Evolutionary conservation across 2,113 vertebrate species (phyloP).

Genomic region (Eurypyga helias): DNA sequence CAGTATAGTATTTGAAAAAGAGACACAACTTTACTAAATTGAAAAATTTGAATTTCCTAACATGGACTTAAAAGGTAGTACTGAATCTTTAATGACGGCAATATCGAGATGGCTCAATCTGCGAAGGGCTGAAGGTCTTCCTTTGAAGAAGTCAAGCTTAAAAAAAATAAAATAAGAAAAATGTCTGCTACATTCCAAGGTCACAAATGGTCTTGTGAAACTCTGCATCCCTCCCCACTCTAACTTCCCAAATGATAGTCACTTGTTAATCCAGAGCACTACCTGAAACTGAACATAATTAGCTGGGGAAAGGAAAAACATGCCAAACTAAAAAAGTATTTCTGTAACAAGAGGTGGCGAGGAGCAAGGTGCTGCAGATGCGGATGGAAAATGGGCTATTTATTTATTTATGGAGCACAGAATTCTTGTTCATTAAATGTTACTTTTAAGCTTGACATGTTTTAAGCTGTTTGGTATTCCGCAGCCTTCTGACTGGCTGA

Average conservation of each 20-base stretch:
- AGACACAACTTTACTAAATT: constrained; percentile 41
- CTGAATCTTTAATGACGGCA: constrained; percentile 50
- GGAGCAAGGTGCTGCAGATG: background rate
- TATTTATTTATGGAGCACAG: background rate
- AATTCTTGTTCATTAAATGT: background rate
- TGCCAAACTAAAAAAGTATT: background rate
- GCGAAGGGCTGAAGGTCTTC: constrained; percentile 43
- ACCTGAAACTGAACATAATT: background rate
- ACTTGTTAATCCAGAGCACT: constrained; percentile 24
- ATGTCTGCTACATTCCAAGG: constrained; percentile 69
- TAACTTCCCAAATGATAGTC: constrained; percentile 41
- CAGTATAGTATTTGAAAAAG: constrained; percentile 3
- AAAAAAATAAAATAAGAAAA: background rate
- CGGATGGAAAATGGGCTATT: background rate
- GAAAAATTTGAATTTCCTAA: constrained; percentile 64
- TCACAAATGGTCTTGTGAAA: constrained; percentile 42
- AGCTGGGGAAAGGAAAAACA: background rate
- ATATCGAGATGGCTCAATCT: constrained; percentile 30
- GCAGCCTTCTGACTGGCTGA: background rate
- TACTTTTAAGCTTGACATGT: background rate
- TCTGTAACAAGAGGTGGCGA: background rate
- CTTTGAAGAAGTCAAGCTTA: constrained; percentile 65
- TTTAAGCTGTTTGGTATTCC: background rate
- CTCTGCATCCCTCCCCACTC: constrained; percentile 35
- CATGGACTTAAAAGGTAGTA: constrained; percentile 64